These are phyloP conservation scores for Eutrigla gurnardus DNA, from an alignment of 2,797 vertebrate species.

Conservation along the genomic window DNA sequence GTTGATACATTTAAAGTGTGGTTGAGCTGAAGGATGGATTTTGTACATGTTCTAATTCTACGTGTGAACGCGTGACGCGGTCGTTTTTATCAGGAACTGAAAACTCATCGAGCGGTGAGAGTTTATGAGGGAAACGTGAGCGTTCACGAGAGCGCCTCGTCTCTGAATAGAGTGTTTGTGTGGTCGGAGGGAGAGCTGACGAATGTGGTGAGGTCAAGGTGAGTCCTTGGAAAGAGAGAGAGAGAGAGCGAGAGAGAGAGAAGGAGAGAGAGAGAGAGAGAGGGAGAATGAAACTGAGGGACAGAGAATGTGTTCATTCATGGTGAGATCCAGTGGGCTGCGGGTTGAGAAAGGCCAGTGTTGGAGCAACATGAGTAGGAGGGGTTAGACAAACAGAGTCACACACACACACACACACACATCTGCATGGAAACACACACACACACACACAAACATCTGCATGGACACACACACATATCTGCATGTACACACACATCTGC, in stretches of 20 bases:
- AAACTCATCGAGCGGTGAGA: constrained; percentile 33
- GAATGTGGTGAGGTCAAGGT: constrained; percentile 63
- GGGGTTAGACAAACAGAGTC: constrained; percentile 78
- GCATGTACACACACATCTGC: not conserved
- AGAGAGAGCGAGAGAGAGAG: constrained; percentile 22
- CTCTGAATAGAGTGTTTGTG: constrained; percentile 29
- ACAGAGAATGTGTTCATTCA: constrained; percentile 76
- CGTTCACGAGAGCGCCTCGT: constrained; percentile 5
- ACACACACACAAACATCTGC: not conserved
- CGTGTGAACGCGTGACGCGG: not conserved
- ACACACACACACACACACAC: constrained; percentile 28
- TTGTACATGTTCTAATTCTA: not conserved
- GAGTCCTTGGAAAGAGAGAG: constrained; percentile 43
- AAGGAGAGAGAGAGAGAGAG: constrained; percentile 5
- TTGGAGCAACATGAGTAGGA: constrained; percentile 71
- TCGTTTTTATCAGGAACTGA: constrained; percentile 30
- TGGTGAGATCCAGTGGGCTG: constrained; percentile 66
- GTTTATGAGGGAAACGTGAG: constrained; percentile 28
- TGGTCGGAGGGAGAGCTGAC: constrained; percentile 7
- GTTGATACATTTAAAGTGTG: not conserved
- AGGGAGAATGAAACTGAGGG: constrained; percentile 31
- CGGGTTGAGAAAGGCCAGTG: constrained; percentile 67
- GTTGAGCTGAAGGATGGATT: not conserved
- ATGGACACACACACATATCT: not conserved
- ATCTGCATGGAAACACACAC: constrained; percentile 42